Evolutionary conservation across 2,888 invertebrate species (phyloP).

Genomic region (Eupeodes luniger): DNA sequence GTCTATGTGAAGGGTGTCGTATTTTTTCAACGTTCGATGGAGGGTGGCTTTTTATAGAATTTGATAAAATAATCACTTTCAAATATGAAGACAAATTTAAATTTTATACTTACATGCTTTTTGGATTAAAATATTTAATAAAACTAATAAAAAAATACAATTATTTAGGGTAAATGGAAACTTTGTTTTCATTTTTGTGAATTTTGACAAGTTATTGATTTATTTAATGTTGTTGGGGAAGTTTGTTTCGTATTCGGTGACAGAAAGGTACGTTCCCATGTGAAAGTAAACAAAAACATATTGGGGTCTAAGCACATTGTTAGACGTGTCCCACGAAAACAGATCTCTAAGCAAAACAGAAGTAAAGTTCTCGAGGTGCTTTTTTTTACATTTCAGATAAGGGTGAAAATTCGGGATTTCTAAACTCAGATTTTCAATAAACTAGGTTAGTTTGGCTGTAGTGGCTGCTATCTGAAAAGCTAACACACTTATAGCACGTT

Average conservation of each 20-base stretch:
- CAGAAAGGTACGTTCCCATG: background rate
- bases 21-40: conserved; percentile 91
- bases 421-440: no score
- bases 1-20: conserved; percentile 91
- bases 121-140: conserved; percentile 64
- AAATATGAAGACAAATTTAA: background rate
- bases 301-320: background rate
- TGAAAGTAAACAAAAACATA: background rate
- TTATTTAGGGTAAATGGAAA: conserved; percentile 62
- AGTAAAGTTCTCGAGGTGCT: no score
- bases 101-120: conserved; percentile 70
- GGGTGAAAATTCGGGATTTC: no score
- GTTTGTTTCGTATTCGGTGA: background rate
- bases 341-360: background rate
- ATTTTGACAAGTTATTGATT: conserved; percentile 74
- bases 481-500: no score
- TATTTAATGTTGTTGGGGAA: conserved; percentile 51
- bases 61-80: background rate
- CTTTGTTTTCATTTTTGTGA: conserved; percentile 76
- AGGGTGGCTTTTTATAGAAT: conserved; percentile 81
- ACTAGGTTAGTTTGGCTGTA: no score
- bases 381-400: no score
- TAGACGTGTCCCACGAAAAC: background rate
- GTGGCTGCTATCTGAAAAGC: no score
- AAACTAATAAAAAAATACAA: conserved; percentile 71